Evolutionary conservation across 2,113 vertebrate genomes (phyloP), one percentile per base, ranked within the genome.

Genomic region (Ranitomeya imitator): DNA sequence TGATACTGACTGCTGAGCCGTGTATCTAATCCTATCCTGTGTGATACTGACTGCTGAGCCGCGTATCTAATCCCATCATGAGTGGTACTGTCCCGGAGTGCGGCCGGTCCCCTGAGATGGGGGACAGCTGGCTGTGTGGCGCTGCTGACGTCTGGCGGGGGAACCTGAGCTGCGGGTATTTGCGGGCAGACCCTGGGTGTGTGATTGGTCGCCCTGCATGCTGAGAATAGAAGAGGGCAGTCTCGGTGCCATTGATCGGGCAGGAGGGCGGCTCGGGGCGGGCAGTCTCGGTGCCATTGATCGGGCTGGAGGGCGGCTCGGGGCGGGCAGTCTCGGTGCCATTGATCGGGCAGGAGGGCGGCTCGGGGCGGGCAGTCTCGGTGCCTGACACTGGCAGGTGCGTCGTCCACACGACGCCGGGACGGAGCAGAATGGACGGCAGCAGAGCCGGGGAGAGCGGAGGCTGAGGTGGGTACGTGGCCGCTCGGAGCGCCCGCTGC

Each of bases 341-440:
- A 74, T 74, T 74, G 71, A 74, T 67, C 63, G 63, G 67, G 5
- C 23, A 26, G 31, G 31, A 45, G 31, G 69, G 31, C 0, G 31
- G 31, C 31, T 2, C 14, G 9, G 71, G 71, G 31, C 71, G 37
- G 71, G 71, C 71, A 16, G 3, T 12, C 71, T 16, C 6, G 1
- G 71, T 74, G 71, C 16, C 31, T 74, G 71, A 74, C 71, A 74
- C 31, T 45, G 71, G 71, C 71, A 74, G 71, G 71, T 74, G 71
- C 71, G 31, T 14, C 18, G 71, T 19, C 37, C 14, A 74, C 7
- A 5, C 31, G 6, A 74, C 63, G 37, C 13, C 31, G 15, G 11
- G 23, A 73, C 26, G 37, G 71, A 74, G 7, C 71, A 74, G 31
- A 15, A 74, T 74, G 71, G 71, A 7, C 6, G n/a, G 37, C 71